Percentiles rank a stretch among this genome's conserved stretches.
phyloP scores from a whole-genome alignment of 2,797 vertebrate species.

The Notoglanidium macrostoma region DNA sequence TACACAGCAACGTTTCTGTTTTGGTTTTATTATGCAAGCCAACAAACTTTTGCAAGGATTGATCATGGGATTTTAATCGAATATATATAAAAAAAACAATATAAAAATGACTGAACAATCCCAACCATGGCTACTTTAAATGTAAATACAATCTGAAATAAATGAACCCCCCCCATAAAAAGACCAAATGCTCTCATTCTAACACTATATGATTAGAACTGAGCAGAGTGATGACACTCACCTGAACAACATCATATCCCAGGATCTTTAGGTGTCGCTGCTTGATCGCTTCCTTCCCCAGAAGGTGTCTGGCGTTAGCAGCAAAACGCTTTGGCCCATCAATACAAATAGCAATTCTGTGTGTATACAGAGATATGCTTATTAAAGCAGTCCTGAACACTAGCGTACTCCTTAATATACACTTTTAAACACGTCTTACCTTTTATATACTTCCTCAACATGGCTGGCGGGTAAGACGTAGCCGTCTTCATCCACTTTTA shows the following conservation, averaged over 20 bases:
- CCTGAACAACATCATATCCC: constrained; percentile 92
- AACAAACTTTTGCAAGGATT: not conserved
- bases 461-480: constrained; percentile 80
- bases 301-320: constrained; percentile 72
- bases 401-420: not conserved
- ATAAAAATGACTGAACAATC: not conserved
- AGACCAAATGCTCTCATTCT: not conserved
- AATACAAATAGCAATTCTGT: constrained; percentile 88
- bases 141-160: not conserved
- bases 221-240: constrained; percentile 56
- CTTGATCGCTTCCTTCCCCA: constrained; percentile 89
- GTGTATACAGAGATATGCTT: constrained; percentile 15
- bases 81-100: not conserved
- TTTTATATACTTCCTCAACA: constrained; percentile 76
- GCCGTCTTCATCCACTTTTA: constrained; percentile 90
- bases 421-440: constrained; percentile 68
- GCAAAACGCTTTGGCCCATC: constrained; percentile 86
- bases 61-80: not conserved
- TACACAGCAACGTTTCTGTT: not conserved
- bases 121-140: not conserved
- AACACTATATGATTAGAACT: not conserved
- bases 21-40: not conserved
- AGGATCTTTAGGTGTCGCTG: constrained; percentile 87
- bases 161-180: not conserved
- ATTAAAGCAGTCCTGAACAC: not conserved